Evolutionary conservation across 2,113 vertebrate genomes (phyloP), one percentile per base, ranked within the genome.

Genomic region (Holacanthus passer): DNA sequence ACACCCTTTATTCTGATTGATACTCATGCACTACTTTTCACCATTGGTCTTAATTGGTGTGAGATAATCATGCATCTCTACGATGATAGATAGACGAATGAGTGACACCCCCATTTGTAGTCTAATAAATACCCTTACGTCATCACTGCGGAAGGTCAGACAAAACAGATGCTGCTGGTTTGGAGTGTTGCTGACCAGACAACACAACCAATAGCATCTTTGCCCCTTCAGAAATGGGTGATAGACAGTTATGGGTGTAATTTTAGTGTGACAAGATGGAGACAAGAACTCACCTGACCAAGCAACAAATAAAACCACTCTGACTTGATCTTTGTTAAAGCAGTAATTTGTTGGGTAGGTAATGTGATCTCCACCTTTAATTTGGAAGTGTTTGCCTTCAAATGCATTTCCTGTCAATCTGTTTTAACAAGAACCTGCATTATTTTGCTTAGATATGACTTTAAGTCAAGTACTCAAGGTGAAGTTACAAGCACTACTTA

Each of bases 71-170:
- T 93, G 92, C 92, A 91, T 73, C 37, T 81, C 78, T 80, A 79
- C 60, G 43, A 76, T 70, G 86, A 90, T 16, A 83, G 62, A 69
- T 43, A 56, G 78, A 86, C 43, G 59, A 88, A 85, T 79, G 87
- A 88, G 89, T 81, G 82, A 91, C 83, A 86, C 84, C 88, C 82
- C 83, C 77, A 75, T 76, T 72, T 83, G n/a, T 68, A 87, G 41
- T 69, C 43, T 62, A 76, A 71, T 14, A 56, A 75, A 79, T 68
- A 91, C 77, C 84, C 84, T 82, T 66, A 89, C 50, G 87, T 91
- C 91, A 91, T 93, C 91, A 93, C 89, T 92, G 91, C 82, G 65
- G 93, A 90, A 93, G 92, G 90, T 93, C 91, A 93, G 91, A 94
- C 93, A 91, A 91, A 82, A 81, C 67, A 84, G 92, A 90, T 90